Evolutionary conservation across 2,113 vertebrate genomes (phyloP).

Genomic region (Marmota monax): DNA sequence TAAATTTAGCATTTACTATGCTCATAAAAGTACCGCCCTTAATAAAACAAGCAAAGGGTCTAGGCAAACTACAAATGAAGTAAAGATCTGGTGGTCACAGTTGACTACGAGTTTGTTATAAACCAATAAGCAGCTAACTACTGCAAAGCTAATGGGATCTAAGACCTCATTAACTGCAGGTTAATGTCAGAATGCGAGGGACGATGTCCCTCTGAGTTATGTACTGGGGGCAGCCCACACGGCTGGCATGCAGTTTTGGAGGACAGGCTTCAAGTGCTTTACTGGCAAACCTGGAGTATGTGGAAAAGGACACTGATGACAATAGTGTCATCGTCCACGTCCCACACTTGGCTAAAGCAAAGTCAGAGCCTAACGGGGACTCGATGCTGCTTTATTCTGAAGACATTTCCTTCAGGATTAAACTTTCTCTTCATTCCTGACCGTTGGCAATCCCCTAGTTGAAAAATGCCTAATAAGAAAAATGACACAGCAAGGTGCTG

Average conservation of each 20-base stretch:
- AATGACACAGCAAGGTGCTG: background rate
- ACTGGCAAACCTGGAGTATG: background rate
- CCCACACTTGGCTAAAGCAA: background rate
- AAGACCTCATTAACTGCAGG: background rate
- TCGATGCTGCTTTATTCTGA: background rate
- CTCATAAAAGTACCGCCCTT: background rate
- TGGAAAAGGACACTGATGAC: background rate
- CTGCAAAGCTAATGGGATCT: background rate
- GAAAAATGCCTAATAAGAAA: conserved; percentile 1
- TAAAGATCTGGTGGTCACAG: background rate
- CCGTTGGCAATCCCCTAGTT: background rate
- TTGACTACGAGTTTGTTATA: background rate
- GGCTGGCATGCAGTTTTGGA: rapidly evolving
- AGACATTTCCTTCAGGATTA: background rate
- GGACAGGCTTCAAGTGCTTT: background rate
- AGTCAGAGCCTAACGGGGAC: background rate
- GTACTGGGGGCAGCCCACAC: background rate
- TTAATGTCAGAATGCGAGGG: background rate
- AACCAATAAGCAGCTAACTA: background rate
- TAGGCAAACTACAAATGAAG: background rate
- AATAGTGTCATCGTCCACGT: background rate
- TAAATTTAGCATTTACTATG: background rate
- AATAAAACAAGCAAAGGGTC: background rate
- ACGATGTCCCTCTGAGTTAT: background rate
- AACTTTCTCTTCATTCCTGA: background rate